Conservation (phyloP, 1,140 invertebrate genomes). For the Drosophila rhopaloa region DNA sequence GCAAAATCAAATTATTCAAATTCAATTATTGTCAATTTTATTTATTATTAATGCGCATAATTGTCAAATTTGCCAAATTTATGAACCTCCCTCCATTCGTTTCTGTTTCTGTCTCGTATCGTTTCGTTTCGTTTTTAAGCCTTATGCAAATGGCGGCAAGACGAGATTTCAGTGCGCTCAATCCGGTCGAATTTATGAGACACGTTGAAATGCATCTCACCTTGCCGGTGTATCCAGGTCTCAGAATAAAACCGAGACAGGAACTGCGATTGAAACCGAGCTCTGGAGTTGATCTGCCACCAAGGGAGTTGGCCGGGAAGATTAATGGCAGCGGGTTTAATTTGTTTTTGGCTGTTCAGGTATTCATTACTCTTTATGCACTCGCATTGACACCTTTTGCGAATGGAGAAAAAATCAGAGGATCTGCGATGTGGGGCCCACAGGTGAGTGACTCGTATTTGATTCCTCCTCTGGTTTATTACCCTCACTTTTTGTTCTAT, state of each 20-base stretch:
- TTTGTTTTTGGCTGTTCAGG: conserved; percentile 74
- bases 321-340: conserved; percentile 79
- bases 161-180: conserved; percentile 56
- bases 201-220: conserved; percentile 84
- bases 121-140: conserved; percentile 12
- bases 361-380: conserved; percentile 52
- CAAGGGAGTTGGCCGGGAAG: conserved; percentile 65
- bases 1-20: conserved; percentile 79
- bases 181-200: conserved; percentile 82
- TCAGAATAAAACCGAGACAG: conserved; percentile 7
- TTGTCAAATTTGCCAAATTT: conserved; percentile 84
- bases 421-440: background rate
- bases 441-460: conserved; percentile 21
- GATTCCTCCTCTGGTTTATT: conserved; percentile 1
- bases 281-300: conserved; percentile 49
- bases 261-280: conserved; percentile 11
- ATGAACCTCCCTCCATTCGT: conserved; percentile 50
- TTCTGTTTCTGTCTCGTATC: background rate
- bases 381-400: conserved; percentile 58
- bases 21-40: conserved; percentile 84
- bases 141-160: conserved; percentile 67
- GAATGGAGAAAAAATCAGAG: background rate
- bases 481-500: background rate
- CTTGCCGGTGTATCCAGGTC: conserved; percentile 44
- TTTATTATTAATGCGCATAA: conserved; percentile 84